Percentiles rank a stretch among this genome's conserved stretches.
Conservation (phyloP, 2,113 vertebrate species). For the Bufo gargarizans region DNA sequence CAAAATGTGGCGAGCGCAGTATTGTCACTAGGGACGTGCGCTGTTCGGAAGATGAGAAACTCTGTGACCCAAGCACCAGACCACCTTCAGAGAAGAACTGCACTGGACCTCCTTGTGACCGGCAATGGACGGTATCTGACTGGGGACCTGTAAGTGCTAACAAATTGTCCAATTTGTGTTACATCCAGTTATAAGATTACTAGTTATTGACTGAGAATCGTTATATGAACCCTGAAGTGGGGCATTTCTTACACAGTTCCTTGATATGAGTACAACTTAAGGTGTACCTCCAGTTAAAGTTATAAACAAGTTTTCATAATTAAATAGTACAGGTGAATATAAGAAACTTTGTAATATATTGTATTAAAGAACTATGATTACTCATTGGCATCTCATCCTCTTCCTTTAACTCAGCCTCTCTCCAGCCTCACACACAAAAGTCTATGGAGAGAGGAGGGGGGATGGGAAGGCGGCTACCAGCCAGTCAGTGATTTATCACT, state of each 20-base stretch:
- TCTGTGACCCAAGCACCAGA: conserved; percentile 80
- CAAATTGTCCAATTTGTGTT: not conserved
- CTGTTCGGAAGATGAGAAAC: conserved; percentile 87
- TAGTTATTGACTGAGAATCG: not conserved
- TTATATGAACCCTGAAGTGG: not conserved
- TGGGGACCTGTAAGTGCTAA: conserved; percentile 90
- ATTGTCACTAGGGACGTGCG: conserved; percentile 89
- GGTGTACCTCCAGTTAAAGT: no score
- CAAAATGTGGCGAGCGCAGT: conserved; percentile 84
- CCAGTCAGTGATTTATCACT: no score
- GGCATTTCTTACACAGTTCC: not conserved
- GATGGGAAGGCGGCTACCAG: no score
- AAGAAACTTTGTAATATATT: no score
- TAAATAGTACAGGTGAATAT: no score
- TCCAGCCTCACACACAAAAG: no score
- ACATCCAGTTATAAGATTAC: not conserved
- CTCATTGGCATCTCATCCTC: no score
- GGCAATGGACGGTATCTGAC: conserved; percentile 93
- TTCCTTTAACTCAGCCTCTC: no score
- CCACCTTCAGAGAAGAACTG: conserved; percentile 87
- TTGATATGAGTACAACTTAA: not conserved
- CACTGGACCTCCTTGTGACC: conserved; percentile 89
- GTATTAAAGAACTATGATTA: no score
- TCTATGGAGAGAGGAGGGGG: no score
- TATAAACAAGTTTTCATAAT: no score